A percentile compares a stretch with the other conserved stretches of the same genome.
Evolutionary conservation across 2,797 vertebrate genomes (phyloP).

Genomic region (Lophius americanus): DNA sequence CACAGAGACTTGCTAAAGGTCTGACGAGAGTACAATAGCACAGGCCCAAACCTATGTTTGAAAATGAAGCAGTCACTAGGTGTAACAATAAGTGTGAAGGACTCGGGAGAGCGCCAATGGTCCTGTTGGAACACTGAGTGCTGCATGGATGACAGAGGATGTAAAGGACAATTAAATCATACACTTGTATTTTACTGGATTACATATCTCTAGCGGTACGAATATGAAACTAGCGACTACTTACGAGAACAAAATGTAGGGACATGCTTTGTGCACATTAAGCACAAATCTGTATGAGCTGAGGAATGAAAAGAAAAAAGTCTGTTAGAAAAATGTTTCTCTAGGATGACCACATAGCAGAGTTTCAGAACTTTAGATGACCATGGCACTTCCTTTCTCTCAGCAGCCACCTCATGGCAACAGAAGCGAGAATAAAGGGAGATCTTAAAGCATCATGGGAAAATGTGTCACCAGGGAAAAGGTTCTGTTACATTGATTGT

Average conservation of each 20-base stretch:
- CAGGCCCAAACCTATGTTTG: conserved; percentile 8
- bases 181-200: not conserved
- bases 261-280: not conserved
- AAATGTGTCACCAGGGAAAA: too few relatives aligned
- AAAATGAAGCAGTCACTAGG: conserved; percentile 5
- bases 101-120: conserved; percentile 4
- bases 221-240: not conserved
- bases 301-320: not conserved
- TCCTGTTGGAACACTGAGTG: not conserved
- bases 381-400: too few relatives aligned
- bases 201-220: not conserved
- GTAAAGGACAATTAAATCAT: not conserved
- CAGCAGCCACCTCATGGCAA: too few relatives aligned
- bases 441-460: too few relatives aligned
- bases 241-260: not conserved
- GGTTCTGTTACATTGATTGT: too few relatives aligned
- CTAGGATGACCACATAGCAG: too few relatives aligned
- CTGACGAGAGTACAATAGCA: not conserved
- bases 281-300: not conserved
- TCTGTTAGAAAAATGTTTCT: too few relatives aligned
- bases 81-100: conserved; percentile 25
- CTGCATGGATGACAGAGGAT: conserved; percentile 2
- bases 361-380: too few relatives aligned
- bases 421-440: too few relatives aligned
- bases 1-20: not conserved